Evolutionary conservation across 2,888 invertebrate genomes (phyloP), one percentile per base, ranked within the genome.

Genomic region (Platynereis dumerilii): DNA sequence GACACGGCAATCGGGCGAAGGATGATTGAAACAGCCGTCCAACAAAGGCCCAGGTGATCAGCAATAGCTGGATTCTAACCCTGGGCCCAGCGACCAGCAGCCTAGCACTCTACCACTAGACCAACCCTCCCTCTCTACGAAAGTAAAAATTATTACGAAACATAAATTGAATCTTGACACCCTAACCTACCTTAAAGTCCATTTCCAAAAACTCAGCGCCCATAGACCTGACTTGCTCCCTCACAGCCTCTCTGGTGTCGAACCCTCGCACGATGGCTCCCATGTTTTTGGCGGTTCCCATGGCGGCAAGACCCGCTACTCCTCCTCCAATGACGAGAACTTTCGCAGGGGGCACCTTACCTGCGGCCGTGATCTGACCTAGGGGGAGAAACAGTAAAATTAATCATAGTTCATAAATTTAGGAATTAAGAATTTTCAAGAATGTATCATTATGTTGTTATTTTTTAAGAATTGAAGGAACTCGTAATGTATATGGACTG

Each of bases 341-440:
- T 82, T 93, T 93, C 60, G 93, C 92, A 7, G 94, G 94, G 0
- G 93, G 93, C 26, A 94, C 92, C 80, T 92, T 92, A 17, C 86
- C 93, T 2, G 93, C 93, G 0, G 93, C 93, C 15, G 93, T 94
- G 83, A 94, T 94, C 86, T 93, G 93, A 75, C 92, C 91, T 91
- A 77, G n/a, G 64, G 28, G 34, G 27, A 45, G 45, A 2, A 34
- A 34, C 20, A 27, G 17, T n/a, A n/a, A n/a, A n/a, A n/a, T n/a
- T 34, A 34, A 34, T 12, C 34, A 34, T 12, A 34, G 7, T 34
- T 34, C 34, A 34, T 7, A 34, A n/a, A n/a, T n/a, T n/a, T n/a
- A n/a, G n/a, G n/a, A n/a, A n/a, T n/a, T n/a, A n/a, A n/a, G n/a
- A n/a, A n/a, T n/a, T n/a, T n/a, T n/a, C 34, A 34, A 12, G 34